These are phyloP conservation scores for Drosophila bunnanda DNA, from an alignment of 2,888 invertebrate species.

Conservation along the genomic window DNA sequence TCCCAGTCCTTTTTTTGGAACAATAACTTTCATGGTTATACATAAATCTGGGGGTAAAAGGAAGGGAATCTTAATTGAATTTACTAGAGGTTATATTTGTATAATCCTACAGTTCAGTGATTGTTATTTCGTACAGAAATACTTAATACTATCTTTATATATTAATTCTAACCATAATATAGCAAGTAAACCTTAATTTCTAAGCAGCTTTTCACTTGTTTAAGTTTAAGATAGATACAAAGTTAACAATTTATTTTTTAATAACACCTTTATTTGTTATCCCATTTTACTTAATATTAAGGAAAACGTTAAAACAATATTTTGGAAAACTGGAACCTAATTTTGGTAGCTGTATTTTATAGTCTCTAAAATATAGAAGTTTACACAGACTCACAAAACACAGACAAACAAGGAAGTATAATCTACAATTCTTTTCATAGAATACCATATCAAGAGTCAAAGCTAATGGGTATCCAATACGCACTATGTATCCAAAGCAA, in stretches of 20 bases:
- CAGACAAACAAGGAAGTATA: neutral
- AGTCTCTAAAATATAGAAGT: neutral
- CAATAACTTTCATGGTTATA: neutral
- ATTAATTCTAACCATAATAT: too few relatives aligned
- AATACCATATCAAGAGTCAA: neutral
- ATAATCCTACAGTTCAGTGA: neutral
- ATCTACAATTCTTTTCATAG: neutral
- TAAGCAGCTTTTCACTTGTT: too few relatives aligned
- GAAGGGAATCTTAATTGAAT: neutral
- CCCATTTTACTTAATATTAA: too few relatives aligned
- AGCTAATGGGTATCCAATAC: neutral
- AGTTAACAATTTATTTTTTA: too few relatives aligned
- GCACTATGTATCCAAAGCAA: neutral
- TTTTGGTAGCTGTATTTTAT: neutral
- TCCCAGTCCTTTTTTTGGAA: neutral
- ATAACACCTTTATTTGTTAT: too few relatives aligned
- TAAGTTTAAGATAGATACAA: too few relatives aligned
- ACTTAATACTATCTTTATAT: too few relatives aligned
- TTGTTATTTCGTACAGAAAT: too few relatives aligned
- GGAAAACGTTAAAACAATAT: too few relatives aligned
- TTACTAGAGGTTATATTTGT: neutral
- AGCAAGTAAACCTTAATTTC: too few relatives aligned
- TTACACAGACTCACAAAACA: neutral
- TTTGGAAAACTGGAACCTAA: too few relatives aligned
- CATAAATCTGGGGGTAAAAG: conserved; percentile 1